phyloP scores from a whole-genome alignment of 2,888 invertebrate species.

The Drosophila bunnanda region DNA sequence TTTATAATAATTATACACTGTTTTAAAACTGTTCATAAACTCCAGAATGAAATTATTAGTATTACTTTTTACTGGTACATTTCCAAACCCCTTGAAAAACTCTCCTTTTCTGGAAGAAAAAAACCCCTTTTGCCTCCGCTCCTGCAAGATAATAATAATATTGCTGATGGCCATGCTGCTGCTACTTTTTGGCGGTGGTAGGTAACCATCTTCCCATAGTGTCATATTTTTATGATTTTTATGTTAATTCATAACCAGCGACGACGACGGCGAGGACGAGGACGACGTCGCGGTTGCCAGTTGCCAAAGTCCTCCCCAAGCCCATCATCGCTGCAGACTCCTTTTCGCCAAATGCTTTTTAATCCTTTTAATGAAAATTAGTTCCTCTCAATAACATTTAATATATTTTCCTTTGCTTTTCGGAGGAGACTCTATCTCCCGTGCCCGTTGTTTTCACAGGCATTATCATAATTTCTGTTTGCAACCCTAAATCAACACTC shows the following conservation, averaged over 20 bases:
- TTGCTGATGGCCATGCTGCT: conserved; percentile 20
- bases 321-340: conserved; percentile 16
- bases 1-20: not conserved
- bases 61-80: not conserved
- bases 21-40: not conserved
- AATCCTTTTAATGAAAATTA: conserved; percentile 84
- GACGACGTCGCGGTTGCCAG: conserved; percentile 30
- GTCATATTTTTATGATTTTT: conserved; percentile 81
- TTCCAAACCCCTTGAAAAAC: not conserved
- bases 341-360: conserved; percentile 75
- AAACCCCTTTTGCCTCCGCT: not conserved
- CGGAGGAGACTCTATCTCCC: conserved; percentile 35
- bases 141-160: conserved; percentile 23
- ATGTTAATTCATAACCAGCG: conserved; percentile 77
- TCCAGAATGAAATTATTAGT: not conserved
- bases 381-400: conserved; percentile 83
- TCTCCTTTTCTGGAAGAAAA: too few species aligned
- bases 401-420: conserved; percentile 78
- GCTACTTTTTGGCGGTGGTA: conserved; percentile 19
- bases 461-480: conserved; percentile 84
- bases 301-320: not conserved
- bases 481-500: conserved; percentile 83
- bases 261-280: conserved; percentile 10
- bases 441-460: conserved; percentile 74
- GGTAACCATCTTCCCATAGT: conserved; percentile 54